Percentiles rank a stretch among this genome's conserved stretches.
These are phyloP conservation scores for Ardeotis arabs DNA, from an alignment of 2,113 vertebrate genomes.

Conservation along the genomic window DNA sequence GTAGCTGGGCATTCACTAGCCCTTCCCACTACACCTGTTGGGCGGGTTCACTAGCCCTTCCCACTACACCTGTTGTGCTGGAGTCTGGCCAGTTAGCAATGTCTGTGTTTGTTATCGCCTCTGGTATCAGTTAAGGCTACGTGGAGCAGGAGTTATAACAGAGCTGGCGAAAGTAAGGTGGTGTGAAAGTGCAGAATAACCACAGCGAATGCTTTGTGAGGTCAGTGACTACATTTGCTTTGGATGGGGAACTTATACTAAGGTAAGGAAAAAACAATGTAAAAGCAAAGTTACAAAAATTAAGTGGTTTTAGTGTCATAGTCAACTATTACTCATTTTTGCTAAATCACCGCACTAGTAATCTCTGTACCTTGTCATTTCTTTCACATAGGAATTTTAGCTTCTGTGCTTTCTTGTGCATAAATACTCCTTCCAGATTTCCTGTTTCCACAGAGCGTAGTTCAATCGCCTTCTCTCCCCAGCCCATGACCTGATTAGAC, in stretches of 20 bases:
- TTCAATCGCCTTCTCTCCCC: conserved; percentile 95
- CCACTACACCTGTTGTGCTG: background rate
- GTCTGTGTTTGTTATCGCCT: background rate
- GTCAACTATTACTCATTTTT: background rate
- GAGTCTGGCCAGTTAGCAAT: background rate
- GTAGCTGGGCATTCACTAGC: background rate
- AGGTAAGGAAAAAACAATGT: background rate
- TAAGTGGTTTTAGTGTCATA: background rate
- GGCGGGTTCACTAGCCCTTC: background rate
- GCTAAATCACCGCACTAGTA: background rate
- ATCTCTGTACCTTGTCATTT: conserved; percentile 90
- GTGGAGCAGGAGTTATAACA: background rate
- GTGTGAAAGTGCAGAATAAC: background rate
- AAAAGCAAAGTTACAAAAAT: background rate
- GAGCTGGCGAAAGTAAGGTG: background rate
- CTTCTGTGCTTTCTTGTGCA: conserved; percentile 96
- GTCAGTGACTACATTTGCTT: background rate
- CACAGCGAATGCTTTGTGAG: background rate
- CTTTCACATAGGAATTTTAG: conserved; percentile 95
- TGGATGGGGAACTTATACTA: background rate
- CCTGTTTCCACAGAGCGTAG: conserved; percentile 87
- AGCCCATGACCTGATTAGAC: conserved; percentile 95
- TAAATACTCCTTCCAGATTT: conserved; percentile 91
- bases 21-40: no score
- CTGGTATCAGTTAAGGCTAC: background rate